Percentiles rank a stretch among this genome's conserved stretches.
phyloP scores from a whole-genome alignment of 2,888 invertebrate genomes.

The Lepidocyrtoides sp. region DNA sequence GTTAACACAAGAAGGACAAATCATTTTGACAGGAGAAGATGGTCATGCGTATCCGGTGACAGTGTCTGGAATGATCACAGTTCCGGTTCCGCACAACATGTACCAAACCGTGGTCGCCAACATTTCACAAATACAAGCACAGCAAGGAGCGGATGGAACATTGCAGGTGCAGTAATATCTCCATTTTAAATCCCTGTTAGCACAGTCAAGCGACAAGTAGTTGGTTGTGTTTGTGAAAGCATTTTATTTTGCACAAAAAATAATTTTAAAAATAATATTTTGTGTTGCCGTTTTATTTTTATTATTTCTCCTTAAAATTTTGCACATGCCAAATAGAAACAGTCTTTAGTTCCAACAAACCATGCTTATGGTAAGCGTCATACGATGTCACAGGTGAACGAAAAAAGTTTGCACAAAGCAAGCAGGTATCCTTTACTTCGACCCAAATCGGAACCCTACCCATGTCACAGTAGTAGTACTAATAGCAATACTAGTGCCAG shows the following conservation, averaged over 20 bases:
- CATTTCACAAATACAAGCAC: slow-evolving; percentile 92
- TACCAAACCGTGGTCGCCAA: slow-evolving; percentile 98
- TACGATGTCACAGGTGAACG: not conserved
- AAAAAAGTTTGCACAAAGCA: not conserved
- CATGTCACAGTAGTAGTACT: not conserved
- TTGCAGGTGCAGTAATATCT: slow-evolving; percentile 82
- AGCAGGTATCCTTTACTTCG: not conserved
- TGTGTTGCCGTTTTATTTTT: not conserved
- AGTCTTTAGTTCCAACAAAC: not conserved
- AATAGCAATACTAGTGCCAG: not conserved
- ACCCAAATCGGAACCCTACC: not conserved
- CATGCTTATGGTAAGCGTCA: not conserved
- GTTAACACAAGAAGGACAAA: slow-evolving; percentile 96
- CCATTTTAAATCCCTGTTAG: too few relatives aligned
- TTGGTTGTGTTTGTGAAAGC: too few relatives aligned
- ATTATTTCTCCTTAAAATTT: not conserved
- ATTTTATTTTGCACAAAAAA: too few relatives aligned
- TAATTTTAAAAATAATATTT: not conserved
- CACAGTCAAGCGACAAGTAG: too few relatives aligned
- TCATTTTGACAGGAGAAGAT: slow-evolving; percentile 97
- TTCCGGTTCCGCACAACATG: slow-evolving; percentile 97
- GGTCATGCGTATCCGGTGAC: slow-evolving; percentile 95
- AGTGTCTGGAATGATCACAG: slow-evolving; percentile 97
- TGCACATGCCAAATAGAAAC: not conserved
- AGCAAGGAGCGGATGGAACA: slow-evolving; percentile 82